phyloP scores from a whole-genome alignment of 2,797 vertebrate genomes.

The Mus minutoides region DNA sequence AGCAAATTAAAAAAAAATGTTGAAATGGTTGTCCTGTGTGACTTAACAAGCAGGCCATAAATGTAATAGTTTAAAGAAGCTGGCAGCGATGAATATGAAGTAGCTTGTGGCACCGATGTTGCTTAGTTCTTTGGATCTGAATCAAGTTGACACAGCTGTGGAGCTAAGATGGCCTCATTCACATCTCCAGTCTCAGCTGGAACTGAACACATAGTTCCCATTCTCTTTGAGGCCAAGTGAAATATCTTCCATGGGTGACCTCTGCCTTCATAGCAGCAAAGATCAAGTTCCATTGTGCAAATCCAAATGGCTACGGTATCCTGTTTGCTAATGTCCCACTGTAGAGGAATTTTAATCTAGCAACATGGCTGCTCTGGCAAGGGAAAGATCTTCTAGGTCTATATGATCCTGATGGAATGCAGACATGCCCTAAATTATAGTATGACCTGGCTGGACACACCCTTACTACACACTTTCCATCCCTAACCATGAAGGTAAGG shows the following conservation, averaged over 20 bases:
- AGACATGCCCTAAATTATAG: not conserved
- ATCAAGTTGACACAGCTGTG: not conserved
- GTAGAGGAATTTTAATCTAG: not conserved
- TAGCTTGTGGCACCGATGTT: not conserved
- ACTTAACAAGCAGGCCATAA: not conserved
- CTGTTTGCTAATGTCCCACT: not conserved
- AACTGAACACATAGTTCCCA: not conserved
- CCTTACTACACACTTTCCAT: not conserved
- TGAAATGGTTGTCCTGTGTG: not conserved
- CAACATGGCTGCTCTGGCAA: not conserved
- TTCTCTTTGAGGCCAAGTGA: not conserved
- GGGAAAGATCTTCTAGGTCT: not conserved
- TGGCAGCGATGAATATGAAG: not conserved
- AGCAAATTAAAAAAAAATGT: not conserved
- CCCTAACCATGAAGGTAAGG: not conserved
- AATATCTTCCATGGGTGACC: not conserved
- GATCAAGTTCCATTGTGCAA: not conserved
- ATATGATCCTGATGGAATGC: not conserved
- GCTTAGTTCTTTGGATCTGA: not conserved
- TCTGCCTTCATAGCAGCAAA: not conserved
- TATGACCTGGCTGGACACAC: not conserved
- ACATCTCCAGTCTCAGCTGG: not conserved
- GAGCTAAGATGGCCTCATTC: not conserved
- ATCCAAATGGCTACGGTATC: not conserved
- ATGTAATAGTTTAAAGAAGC: constrained; percentile 5